Conservation (phyloP, 2,797 vertebrate species). For the Etheostoma nigrum region DNA sequence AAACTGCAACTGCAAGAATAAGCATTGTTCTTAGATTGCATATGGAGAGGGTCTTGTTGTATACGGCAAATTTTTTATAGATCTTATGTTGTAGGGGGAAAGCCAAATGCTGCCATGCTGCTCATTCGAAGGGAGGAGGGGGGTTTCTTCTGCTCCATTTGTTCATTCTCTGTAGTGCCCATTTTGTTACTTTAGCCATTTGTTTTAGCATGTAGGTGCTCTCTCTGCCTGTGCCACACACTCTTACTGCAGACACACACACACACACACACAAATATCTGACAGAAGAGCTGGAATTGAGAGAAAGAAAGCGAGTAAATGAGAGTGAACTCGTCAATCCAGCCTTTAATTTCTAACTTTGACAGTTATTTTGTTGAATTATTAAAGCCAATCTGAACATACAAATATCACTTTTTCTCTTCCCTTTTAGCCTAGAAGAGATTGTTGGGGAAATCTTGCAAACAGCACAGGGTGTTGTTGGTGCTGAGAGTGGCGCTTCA, state of each 20-base stretch:
- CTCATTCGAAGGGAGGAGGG: slow-evolving; percentile 39
- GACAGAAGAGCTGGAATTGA: slow-evolving; percentile 14
- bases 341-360: slow-evolving; percentile 22
- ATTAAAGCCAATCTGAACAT: slow-evolving; percentile 11
- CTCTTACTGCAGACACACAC: slow-evolving; percentile 11
- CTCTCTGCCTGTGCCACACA: slow-evolving; percentile 45
- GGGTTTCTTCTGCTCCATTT: slow-evolving; percentile 68
- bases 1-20: slow-evolving; percentile 10
- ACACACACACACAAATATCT: slow-evolving; percentile 16
- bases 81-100: slow-evolving; percentile 9
- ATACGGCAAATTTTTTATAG: too few species aligned
- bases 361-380: slow-evolving; percentile 17
- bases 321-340: slow-evolving; percentile 9
- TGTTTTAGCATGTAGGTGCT: slow-evolving; percentile 71
- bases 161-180: slow-evolving; percentile 50
- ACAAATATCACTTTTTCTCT: background rate
- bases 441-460: slow-evolving; percentile 26
- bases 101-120: slow-evolving; percentile 16
- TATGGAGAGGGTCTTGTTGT: background rate
- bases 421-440: slow-evolving; percentile 12
- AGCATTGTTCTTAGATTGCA: background rate
- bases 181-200: slow-evolving; percentile 68
- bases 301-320: slow-evolving; percentile 29
- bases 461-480: slow-evolving; percentile 60
- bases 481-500: slow-evolving; percentile 59